These are phyloP conservation scores for Protaetia brevitarsis DNA, from an alignment of 1,140 invertebrate genomes.

Conservation along the genomic window DNA sequence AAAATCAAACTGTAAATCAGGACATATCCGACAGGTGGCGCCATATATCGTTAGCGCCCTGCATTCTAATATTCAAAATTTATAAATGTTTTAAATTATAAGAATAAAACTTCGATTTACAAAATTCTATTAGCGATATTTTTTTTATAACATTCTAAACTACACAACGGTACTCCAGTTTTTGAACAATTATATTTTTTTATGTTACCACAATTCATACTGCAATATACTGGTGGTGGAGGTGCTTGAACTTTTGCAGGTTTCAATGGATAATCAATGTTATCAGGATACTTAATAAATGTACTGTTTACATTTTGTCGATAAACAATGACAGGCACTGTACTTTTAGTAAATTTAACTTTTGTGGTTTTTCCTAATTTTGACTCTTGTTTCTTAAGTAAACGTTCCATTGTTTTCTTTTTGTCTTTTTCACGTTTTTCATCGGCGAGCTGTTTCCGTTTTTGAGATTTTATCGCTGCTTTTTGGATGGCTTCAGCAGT, in stretches of 20 bases:
- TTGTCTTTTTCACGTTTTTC: constrained; percentile 95
- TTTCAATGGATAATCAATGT: constrained; percentile 65
- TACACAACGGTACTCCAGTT: constrained; percentile 79
- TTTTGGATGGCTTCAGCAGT: constrained; percentile 91
- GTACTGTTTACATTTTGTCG: constrained; percentile 62
- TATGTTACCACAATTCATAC: constrained; percentile 69
- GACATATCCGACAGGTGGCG: neutral
- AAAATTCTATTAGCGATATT: constrained; percentile 52
- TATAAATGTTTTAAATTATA: no score
- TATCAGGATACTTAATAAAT: constrained; percentile 69
- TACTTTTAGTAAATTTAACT: constrained; percentile 59
- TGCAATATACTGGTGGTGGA: constrained; percentile 60
- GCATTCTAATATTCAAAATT: no score
- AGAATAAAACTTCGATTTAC: no score
- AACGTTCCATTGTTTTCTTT: constrained; percentile 90
- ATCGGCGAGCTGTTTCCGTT: constrained; percentile 87
- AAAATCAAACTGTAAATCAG: neutral
- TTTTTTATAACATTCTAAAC: constrained; percentile 78
- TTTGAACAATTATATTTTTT: constrained; percentile 85
- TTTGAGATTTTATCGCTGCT: constrained; percentile 81
- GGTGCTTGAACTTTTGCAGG: constrained; percentile 47
- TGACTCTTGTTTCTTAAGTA: constrained; percentile 89
- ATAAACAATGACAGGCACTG: constrained; percentile 72
- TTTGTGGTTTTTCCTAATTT: constrained; percentile 71
- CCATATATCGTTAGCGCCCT: no score